Percentiles rank a stretch among this genome's conserved stretches.
Conservation (phyloP, 1,140 invertebrate genomes). For the Physella acuta region DNA sequence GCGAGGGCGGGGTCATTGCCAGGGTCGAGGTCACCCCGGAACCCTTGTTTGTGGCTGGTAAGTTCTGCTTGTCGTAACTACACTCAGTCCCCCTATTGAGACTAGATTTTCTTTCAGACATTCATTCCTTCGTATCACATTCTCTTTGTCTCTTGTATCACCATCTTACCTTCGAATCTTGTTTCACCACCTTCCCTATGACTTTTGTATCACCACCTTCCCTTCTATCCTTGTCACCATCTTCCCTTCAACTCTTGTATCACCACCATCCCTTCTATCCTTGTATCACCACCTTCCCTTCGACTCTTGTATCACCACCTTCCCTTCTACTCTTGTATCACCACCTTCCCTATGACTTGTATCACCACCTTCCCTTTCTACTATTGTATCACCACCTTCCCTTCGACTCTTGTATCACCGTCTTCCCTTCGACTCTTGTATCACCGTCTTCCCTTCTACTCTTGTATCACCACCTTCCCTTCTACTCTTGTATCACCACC, state of each 20-base stretch:
- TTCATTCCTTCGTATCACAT: too few relatives aligned
- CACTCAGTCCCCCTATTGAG: neutral
- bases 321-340: neutral
- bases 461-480: neutral
- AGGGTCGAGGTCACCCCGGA: conserved; percentile 1
- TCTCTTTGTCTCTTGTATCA: neutral
- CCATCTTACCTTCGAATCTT: neutral
- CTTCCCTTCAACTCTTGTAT: neutral
- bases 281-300: neutral
- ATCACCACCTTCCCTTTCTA: neutral
- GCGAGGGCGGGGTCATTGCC: conserved; percentile 5
- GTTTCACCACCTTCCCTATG: neutral
- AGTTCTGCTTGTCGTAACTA: neutral
- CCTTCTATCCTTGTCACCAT: neutral
- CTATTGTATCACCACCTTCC: neutral
- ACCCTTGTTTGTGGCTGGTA: neutral
- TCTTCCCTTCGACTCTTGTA: neutral
- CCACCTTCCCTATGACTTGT: neutral
- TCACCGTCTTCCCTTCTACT: neutral
- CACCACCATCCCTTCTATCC: neutral
- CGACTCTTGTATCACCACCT: neutral
- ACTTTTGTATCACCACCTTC: neutral
- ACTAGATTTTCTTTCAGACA: neutral
- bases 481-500: neutral
- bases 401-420: neutral